Conservation (phyloP, 2,888 invertebrate genomes). For the Maniola hyperantus region DNA sequence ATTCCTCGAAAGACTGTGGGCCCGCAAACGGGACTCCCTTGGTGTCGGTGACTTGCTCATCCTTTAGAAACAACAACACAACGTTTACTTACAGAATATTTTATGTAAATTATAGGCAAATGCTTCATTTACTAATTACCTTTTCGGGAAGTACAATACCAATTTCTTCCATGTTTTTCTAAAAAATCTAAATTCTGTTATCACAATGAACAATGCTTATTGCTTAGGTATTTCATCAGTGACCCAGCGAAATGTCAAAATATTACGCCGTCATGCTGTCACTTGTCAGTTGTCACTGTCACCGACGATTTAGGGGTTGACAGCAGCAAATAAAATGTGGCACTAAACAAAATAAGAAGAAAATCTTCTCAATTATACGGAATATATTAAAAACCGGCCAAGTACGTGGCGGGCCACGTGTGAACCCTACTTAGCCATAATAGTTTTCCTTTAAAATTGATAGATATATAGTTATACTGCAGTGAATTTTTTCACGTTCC, state of each 20-base stretch:
- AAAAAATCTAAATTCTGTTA: slow-evolving; percentile 1
- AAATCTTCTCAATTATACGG: too few relatives aligned
- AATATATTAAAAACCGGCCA: too few relatives aligned
- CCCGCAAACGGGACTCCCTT: slow-evolving; percentile 86
- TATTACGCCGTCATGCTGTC: slow-evolving; percentile 43
- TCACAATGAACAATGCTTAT: too few relatives aligned
- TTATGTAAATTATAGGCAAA: background rate
- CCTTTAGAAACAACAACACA: slow-evolving; percentile 64
- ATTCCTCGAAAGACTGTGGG: slow-evolving; percentile 88
- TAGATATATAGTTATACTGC: too few relatives aligned
- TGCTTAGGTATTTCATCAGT: too few relatives aligned
- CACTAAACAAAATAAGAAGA: too few relatives aligned
- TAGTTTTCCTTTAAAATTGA: too few relatives aligned
- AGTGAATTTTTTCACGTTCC: too few relatives aligned
- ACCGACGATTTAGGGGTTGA: too few relatives aligned
- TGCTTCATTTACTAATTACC: slow-evolving; percentile 72
- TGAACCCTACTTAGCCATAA: too few relatives aligned
- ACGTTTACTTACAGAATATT: background rate
- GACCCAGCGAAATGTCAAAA: slow-evolving; percentile 41
- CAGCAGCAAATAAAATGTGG: too few relatives aligned
- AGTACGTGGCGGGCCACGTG: too few relatives aligned
- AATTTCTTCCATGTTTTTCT: slow-evolving; percentile 88
- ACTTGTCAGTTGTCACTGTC: background rate
- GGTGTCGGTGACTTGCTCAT: slow-evolving; percentile 85
- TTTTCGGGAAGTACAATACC: slow-evolving; percentile 91